phyloP scores from a whole-genome alignment of 1,140 invertebrate species.

The Myzus persicae region DNA sequence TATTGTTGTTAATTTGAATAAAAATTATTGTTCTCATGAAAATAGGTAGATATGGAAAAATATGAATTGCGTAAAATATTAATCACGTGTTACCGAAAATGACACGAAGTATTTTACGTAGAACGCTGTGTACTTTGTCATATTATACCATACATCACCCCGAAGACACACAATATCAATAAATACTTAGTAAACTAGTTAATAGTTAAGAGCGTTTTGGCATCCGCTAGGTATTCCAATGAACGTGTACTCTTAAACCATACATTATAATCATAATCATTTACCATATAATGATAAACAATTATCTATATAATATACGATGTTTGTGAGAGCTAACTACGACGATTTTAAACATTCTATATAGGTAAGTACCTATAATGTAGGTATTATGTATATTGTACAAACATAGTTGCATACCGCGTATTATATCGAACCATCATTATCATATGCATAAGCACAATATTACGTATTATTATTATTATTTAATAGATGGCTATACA shows the following conservation, averaged over 20 bases:
- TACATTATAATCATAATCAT: not conserved
- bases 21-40: not conserved
- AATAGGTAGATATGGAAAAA: not conserved
- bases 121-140: not conserved
- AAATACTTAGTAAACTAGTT: not conserved
- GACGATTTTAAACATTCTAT: not conserved
- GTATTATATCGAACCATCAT: not conserved
- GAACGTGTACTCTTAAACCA: not conserved
- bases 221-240: not conserved
- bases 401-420: not conserved
- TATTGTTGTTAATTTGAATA: not conserved
- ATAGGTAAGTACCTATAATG: not conserved
- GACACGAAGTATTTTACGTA: not conserved
- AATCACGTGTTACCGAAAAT: not conserved
- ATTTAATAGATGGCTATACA: not conserved
- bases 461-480: not conserved
- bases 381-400: too few relatives aligned
- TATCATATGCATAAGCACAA: not conserved
- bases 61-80: constrained; percentile 1
- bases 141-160: not conserved
- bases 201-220: not conserved
- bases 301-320: not conserved
- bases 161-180: not conserved
- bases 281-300: not conserved
- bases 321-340: not conserved